Base-by-base conservation (phyloP, 2,888 invertebrate species). In the Catotricha subobsoleta region DNA sequence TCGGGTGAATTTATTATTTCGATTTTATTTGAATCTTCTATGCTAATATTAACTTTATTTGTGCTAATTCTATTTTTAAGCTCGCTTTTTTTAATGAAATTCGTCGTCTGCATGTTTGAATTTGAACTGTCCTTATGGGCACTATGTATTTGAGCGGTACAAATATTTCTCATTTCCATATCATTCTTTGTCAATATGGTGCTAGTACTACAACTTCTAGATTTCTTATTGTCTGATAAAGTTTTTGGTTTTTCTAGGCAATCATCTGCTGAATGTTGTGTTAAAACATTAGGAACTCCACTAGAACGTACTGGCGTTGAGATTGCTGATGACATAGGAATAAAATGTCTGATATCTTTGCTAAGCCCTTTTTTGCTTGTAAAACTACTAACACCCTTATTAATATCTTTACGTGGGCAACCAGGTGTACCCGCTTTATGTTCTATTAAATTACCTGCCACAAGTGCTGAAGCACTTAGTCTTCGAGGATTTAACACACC, bases 241-340 rank as follows among this genome's bases (percentile, higher is more conserved):
- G 13, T 16, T 25, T 34, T 40, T 27, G 20, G 13, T 25, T 39
- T 33, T 15, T 39, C 31, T 18, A 42, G 43, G 35, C 46, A 46
- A 44, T 48, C 47, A 27, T 48, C 47, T 29, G 48, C 47, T 21
- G 47, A 48, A 44, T 48, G 49, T 33, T 49, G 48, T 12, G 40
- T 43, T 43, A 44, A 38, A 25, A 31, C 25, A 42, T 27, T 36
- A 9, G 15, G 15, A 23, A 23, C 23, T 25, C n/a, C 16, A 15
- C 8, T 25, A 16, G 25, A 30, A 23, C 27, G 36, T 25, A 18
- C 36, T 35, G 21, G 15, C 25, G 25, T 18, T 33, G 13, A 15
- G 34, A 41, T 41, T 13, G 38, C 23, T 40, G 20, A 23, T 4
- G 18, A n/a, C 12, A 15, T 12, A 18, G 36, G n/a, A 20, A n/a